Evolutionary conservation across 1,140 invertebrate genomes (phyloP).

Genomic region (Eurytemora carolleeae): DNA sequence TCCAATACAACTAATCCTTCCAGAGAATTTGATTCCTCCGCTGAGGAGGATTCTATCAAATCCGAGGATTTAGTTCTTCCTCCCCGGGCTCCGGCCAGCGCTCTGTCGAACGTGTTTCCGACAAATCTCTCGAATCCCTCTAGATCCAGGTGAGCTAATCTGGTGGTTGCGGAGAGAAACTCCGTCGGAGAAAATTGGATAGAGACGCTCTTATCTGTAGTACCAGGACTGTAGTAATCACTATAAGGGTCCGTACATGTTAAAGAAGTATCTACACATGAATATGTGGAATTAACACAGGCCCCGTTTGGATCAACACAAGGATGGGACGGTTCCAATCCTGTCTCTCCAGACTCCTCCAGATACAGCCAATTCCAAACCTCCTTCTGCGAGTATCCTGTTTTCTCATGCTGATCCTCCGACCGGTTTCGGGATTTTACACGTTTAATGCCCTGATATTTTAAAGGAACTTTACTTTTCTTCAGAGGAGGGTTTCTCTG

Average conservation of each 20-base stretch:
- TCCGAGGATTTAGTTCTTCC: background rate
- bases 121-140: conserved; percentile 14
- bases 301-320: too few relatives aligned
- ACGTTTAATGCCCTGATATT: background rate
- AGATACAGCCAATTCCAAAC: conserved; percentile 15
- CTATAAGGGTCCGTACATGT: too few relatives aligned
- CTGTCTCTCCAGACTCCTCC: background rate
- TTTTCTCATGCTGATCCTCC: background rate
- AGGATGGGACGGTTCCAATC: background rate
- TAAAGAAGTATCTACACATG: background rate
- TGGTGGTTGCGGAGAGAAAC: conserved; percentile 1
- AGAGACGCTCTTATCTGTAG: background rate
- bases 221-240: background rate
- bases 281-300: background rate
- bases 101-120: conserved; percentile 4
- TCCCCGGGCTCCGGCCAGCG: background rate
- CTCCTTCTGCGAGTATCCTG: conserved; percentile 7
- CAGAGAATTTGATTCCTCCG: too few relatives aligned
- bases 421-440: background rate
- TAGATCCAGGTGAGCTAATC: conserved; percentile 1
- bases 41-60: too few relatives aligned
- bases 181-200: conserved; percentile 8
- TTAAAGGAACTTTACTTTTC: background rate
- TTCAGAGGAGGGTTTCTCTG: background rate
- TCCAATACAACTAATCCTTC: too few relatives aligned